phyloP scores from a whole-genome alignment of 2,797 vertebrate genomes.

The Megalops cyprinoides region DNA sequence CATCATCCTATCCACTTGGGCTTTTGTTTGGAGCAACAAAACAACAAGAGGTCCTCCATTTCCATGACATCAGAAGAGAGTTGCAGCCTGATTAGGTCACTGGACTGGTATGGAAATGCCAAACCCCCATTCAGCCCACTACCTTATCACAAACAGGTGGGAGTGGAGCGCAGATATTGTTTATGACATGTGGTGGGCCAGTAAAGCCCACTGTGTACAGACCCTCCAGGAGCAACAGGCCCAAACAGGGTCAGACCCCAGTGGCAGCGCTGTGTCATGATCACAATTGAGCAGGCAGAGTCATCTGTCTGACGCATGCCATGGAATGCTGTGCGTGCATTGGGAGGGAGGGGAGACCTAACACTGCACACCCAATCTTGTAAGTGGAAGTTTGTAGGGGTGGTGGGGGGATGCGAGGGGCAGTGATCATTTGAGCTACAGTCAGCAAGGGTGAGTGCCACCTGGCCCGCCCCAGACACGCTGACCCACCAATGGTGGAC shows the following conservation, averaged over 20 bases:
- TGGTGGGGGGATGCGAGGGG: rapidly evolving
- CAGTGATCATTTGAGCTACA: conserved; percentile 50
- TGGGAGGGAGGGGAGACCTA: neutral
- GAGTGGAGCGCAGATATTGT: neutral
- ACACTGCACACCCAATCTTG: neutral
- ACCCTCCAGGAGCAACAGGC: neutral
- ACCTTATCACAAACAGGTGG: conserved; percentile 9
- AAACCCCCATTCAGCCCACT: neutral
- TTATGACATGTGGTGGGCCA: neutral
- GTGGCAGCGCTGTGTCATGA: conserved; percentile 4
- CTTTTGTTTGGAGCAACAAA: neutral
- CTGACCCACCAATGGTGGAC: conserved; percentile 61
- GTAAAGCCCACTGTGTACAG: neutral
- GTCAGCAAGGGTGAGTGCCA: conserved; percentile 49
- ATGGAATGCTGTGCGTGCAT: neutral
- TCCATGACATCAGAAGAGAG: neutral
- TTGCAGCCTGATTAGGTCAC: conserved; percentile 55
- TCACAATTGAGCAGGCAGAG: neutral
- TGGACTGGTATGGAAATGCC: conserved; percentile 45
- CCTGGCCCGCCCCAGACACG: conserved; percentile 56
- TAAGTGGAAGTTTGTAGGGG: neutral
- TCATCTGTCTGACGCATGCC: neutral
- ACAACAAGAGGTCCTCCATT: neutral
- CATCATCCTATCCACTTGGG: neutral
- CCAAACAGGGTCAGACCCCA: neutral